A percentile compares a stretch with the other conserved stretches of the same genome.
Evolutionary conservation across 1,140 invertebrate species (phyloP).

Genomic region (Physella acuta): DNA sequence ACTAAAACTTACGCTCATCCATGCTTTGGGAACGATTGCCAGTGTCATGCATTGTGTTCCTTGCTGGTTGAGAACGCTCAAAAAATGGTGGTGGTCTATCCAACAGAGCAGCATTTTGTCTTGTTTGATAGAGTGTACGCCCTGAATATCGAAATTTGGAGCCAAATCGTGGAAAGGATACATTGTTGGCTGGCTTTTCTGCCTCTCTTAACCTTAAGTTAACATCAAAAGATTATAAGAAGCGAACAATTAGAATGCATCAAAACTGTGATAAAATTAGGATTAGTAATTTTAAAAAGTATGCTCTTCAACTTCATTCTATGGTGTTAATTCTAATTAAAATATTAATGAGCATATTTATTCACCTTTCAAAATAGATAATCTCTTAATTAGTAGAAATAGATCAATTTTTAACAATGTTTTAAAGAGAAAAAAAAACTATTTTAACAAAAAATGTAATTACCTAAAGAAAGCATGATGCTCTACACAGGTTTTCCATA

Average conservation of each 20-base stretch:
- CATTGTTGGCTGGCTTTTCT: constrained; percentile 74
- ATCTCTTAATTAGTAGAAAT: too few relatives aligned
- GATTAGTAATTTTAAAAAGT: too few relatives aligned
- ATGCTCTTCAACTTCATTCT: too few relatives aligned
- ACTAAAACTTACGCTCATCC: constrained; percentile 35
- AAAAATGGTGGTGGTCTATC: constrained; percentile 86
- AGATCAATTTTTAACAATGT: too few relatives aligned
- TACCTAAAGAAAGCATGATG: constrained; percentile 99
- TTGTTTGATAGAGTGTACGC: constrained; percentile 92
- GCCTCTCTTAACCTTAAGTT: constrained; percentile 81
- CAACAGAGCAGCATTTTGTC: constrained; percentile 66
- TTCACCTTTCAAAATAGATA: too few relatives aligned
- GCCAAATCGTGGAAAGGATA: constrained; percentile 82
- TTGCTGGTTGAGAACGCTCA: constrained; percentile 77
- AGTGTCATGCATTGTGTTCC: constrained; percentile 26
- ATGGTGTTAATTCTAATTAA: too few relatives aligned
- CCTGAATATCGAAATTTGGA: constrained; percentile 96
- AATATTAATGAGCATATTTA: too few relatives aligned
- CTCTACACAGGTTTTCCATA: constrained; percentile 99
- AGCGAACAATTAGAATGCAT: too few relatives aligned
- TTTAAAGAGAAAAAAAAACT: too few relatives aligned
- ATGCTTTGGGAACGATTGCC: constrained; percentile 30
- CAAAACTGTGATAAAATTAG: too few relatives aligned
- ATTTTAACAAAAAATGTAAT: too few relatives aligned
- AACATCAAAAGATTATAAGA: too few relatives aligned